A percentile compares a stretch with the other conserved stretches of the same genome.
Evolutionary conservation across 1,140 invertebrate genomes (phyloP).

Genomic region (Cylas formicarius): DNA sequence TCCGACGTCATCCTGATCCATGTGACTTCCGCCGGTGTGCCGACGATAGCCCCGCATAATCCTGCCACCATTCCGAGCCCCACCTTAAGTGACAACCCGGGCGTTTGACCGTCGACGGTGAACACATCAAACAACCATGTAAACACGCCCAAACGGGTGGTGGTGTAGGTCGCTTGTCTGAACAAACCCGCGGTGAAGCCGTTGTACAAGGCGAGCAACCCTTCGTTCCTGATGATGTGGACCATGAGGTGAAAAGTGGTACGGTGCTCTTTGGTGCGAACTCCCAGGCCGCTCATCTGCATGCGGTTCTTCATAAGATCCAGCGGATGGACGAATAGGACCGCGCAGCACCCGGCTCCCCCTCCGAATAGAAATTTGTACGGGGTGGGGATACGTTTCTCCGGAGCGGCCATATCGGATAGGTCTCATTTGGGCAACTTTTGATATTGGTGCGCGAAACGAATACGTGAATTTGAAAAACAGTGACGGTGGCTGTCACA

Average conservation of each 20-base stretch:
- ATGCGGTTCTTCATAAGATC: conserved; percentile 98
- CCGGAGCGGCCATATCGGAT: no score
- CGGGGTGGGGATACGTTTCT: conserved; percentile 6
- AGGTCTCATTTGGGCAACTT: no score
- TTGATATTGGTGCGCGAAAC: no score
- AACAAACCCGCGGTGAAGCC: conserved; percentile 82
- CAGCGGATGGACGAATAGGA: conserved; percentile 90
- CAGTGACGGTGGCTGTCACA: no score
- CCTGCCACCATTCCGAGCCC: conserved; percentile 78
- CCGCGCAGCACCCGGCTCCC: conserved; percentile 72
- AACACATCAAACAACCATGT: conserved; percentile 85
- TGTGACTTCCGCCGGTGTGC: conserved; percentile 91
- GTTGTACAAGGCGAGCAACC: conserved; percentile 77
- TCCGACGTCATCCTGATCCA: conserved; percentile 95
- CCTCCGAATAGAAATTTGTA: conserved; percentile 10
- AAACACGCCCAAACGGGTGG: conserved; percentile 63
- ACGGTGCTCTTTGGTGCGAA: conserved; percentile 59
- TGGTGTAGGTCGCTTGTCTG: conserved; percentile 96
- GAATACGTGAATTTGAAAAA: no score
- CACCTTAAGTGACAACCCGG: conserved; percentile 59
- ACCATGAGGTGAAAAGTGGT: conserved; percentile 65
- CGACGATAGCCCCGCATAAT: conserved; percentile 65
- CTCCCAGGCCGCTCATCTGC: conserved; percentile 71
- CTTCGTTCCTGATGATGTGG: conserved; percentile 79
- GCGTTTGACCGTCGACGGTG: conserved; percentile 54